These are phyloP conservation scores for Grapholita molesta DNA, from an alignment of 1,140 invertebrate species.

Conservation along the genomic window DNA sequence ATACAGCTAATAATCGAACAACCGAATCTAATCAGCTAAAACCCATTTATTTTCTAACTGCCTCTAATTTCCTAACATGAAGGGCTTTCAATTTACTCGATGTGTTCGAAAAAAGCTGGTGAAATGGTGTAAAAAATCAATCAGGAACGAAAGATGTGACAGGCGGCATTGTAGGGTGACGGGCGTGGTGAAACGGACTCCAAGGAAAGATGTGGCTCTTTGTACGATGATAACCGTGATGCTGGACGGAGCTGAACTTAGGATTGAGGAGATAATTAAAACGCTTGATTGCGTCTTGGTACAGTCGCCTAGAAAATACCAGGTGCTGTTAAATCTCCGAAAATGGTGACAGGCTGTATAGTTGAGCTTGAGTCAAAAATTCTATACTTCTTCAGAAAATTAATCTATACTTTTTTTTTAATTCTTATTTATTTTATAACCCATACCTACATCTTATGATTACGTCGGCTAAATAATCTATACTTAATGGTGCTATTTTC, in stretches of 20 bases:
- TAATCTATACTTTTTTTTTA: too few relatives aligned
- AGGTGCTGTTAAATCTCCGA: too few relatives aligned
- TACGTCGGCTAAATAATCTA: too few relatives aligned
- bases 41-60: conserved; percentile 3
- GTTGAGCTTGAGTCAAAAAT: too few relatives aligned
- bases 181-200: conserved; percentile 58
- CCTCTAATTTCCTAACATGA: conserved; percentile 51
- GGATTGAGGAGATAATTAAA: conserved; percentile 15
- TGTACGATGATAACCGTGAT: conserved; percentile 58
- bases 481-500: too few relatives aligned
- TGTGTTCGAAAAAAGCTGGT: conserved; percentile 44
- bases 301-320: background rate
- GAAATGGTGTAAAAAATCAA: conserved; percentile 63
- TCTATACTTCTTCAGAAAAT: too few relatives aligned
- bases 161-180: conserved; percentile 59
- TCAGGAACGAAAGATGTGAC: conserved; percentile 65
- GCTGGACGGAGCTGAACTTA: conserved; percentile 24
- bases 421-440: too few relatives aligned
- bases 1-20: conserved; percentile 1
- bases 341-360: too few relatives aligned
- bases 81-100: conserved; percentile 44
- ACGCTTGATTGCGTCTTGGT: background rate
- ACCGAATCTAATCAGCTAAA: conserved; percentile 2
- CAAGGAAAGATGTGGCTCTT: conserved; percentile 53
- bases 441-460: too few relatives aligned